phyloP scores from a whole-genome alignment of 2,797 vertebrate genomes.

The Toxotes lorentzi region DNA sequence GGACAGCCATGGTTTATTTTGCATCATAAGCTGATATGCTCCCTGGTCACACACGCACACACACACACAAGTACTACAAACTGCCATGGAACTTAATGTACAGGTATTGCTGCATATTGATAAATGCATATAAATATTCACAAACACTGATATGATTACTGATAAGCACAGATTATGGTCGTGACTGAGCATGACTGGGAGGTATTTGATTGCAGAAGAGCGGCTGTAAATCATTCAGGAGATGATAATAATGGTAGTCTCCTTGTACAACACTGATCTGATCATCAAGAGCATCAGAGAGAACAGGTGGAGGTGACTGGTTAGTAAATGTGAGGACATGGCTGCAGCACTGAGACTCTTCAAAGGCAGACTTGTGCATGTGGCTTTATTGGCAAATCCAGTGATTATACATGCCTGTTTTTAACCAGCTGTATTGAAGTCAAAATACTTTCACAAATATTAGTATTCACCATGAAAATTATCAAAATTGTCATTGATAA shows the following conservation, averaged over 20 bases:
- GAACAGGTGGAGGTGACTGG: constrained; percentile 38
- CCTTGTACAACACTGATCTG: constrained; percentile 38
- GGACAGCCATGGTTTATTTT: constrained; percentile 53
- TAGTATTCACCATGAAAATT: neutral
- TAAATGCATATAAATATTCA: constrained; percentile 35
- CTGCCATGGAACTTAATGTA: constrained; percentile 22
- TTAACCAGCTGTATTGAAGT: neutral
- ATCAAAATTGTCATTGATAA: neutral
- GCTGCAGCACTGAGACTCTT: constrained; percentile 20
- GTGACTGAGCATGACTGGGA: constrained; percentile 30
- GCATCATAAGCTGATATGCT: constrained; percentile 33
- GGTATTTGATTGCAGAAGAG: constrained; percentile 54
- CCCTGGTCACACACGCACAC: constrained; percentile 27
- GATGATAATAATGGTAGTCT: constrained; percentile 35
- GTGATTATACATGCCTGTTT: neutral
- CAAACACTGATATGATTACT: constrained; percentile 38
- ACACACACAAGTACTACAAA: constrained; percentile 7
- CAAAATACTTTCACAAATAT: neutral
- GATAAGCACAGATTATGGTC: constrained; percentile 28
- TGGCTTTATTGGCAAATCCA: neutral
- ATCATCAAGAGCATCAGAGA: constrained; percentile 44
- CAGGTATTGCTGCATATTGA: constrained; percentile 26
- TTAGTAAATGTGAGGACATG: constrained; percentile 40
- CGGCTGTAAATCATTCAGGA: constrained; percentile 63
- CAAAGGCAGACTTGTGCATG: constrained; percentile 12